A percentile compares a stretch with the other conserved stretches of the same genome.
phyloP scores from a whole-genome alignment of 2,797 vertebrate genomes.

The Momotus momota region DNA sequence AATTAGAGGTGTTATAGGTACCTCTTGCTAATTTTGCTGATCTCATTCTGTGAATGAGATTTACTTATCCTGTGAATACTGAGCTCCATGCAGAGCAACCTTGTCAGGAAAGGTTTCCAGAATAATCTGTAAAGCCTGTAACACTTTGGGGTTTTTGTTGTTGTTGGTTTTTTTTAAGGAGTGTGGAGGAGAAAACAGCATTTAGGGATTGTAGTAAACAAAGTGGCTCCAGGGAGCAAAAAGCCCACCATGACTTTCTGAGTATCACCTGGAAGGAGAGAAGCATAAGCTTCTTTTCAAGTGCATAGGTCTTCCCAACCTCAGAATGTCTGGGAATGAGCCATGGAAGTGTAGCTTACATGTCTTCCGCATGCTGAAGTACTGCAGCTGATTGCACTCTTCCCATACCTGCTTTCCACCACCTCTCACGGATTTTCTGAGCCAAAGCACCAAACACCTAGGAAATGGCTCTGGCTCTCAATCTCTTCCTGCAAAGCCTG shows the following conservation, averaged over 20 bases:
- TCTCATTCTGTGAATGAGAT: not conserved
- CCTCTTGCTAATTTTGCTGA: not conserved
- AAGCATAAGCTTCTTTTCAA: not conserved
- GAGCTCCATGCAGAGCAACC: not conserved
- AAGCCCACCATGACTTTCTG: not conserved
- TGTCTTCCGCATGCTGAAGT: not conserved
- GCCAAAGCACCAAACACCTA: not conserved
- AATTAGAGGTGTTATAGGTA: not conserved
- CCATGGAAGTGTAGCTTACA: not conserved
- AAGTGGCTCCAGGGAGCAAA: not conserved
- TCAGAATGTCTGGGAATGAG: not conserved
- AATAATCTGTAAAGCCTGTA: not conserved
- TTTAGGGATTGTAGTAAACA: not conserved
- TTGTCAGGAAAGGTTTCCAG: not conserved
- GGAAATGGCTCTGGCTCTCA: not conserved
- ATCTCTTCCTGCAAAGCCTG: fast-evolving
- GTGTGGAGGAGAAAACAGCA: not conserved
- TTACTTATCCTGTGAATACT: not conserved
- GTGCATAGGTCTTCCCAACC: not conserved
- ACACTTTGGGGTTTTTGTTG: no score
- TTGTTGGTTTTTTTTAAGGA: not conserved
- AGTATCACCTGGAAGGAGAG: not conserved
- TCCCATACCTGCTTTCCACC: not conserved
- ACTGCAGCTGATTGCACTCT: not conserved
- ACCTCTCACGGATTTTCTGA: not conserved